Evolutionary conservation across 2,113 vertebrate species (phyloP).

Genomic region (Nesogale talazaci): DNA sequence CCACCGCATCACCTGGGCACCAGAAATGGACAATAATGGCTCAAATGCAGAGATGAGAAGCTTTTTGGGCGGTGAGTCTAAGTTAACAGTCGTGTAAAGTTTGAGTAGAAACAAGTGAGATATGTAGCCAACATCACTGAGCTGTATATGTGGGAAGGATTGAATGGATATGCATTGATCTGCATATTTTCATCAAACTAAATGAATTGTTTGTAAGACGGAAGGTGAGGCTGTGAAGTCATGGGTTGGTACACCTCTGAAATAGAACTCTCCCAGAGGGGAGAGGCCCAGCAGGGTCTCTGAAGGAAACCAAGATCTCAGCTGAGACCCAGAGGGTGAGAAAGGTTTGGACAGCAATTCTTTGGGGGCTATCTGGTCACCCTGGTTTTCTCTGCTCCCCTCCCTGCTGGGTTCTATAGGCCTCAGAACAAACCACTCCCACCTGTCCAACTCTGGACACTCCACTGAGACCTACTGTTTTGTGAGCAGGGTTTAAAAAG

Average conservation of each 20-base stretch:
- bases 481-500: too few relatives aligned
- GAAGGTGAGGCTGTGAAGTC: neutral
- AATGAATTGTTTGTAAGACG: neutral
- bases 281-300: neutral
- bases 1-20: neutral
- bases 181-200: neutral
- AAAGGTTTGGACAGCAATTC: neutral
- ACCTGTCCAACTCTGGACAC: too few relatives aligned
- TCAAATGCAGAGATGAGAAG: neutral
- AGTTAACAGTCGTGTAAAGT: neutral
- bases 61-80: neutral
- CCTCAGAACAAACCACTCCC: neutral
- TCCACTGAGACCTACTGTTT: too few relatives aligned
- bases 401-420: neutral
- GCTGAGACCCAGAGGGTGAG: neutral
- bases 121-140: neutral
- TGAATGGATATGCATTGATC: neutral
- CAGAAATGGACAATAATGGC: neutral
- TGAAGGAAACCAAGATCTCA: neutral
- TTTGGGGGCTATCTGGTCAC: neutral
- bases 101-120: neutral
- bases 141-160: neutral
- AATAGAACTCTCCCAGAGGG: too few relatives aligned
- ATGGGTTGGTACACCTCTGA: accelerated
- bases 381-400: neutral